These are phyloP conservation scores for Sylvilagus floridanus DNA, from an alignment of 2,797 vertebrate genomes.

Conservation along the genomic window DNA sequence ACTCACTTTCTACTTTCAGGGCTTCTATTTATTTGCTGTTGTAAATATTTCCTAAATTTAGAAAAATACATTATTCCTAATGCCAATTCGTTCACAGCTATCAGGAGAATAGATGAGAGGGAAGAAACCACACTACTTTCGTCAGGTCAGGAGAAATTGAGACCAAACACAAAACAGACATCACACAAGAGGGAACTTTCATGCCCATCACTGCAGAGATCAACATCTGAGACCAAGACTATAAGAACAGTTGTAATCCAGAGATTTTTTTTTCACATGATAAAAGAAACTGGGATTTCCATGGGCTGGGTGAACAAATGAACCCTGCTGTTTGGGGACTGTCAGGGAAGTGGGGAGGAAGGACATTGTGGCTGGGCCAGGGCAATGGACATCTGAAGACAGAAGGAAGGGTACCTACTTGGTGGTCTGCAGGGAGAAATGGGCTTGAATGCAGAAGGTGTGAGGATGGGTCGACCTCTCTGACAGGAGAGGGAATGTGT, in stretches of 20 bases:
- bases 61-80: no score
- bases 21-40: no score
- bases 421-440: background rate
- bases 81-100: no score
- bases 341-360: background rate
- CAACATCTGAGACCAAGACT: background rate
- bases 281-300: background rate
- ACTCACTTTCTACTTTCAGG: no score
- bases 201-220: background rate
- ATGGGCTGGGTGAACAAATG: background rate
- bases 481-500: no score
- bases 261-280: background rate
- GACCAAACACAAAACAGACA: background rate
- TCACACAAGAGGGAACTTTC: background rate
- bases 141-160: no score
- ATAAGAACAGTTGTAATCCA: background rate
- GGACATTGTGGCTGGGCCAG: no score
- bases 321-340: background rate
- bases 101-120: background rate
- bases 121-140: background rate
- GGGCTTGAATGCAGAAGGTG: background rate
- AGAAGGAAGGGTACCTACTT: background rate
- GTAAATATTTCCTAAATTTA: no score
- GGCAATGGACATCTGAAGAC: no score
- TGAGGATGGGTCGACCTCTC: no score